Conservation (phyloP, 2,797 vertebrate genomes). For the Acipenser transmontanus region DNA sequence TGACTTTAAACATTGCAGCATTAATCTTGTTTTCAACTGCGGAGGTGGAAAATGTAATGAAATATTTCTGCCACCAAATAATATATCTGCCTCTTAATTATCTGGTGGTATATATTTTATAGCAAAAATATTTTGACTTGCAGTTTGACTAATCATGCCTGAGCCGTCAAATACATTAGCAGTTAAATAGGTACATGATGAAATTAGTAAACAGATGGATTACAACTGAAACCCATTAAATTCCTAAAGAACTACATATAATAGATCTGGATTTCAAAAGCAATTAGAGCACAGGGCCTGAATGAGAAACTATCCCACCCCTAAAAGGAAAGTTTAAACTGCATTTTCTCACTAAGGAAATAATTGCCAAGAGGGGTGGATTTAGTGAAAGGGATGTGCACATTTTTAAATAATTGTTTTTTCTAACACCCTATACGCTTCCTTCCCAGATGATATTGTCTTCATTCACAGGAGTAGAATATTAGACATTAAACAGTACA, state of each 20-base stretch:
- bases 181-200: conserved; percentile 1
- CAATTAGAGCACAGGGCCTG: neutral
- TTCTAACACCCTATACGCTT: too few relatives aligned
- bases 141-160: conserved; percentile 2
- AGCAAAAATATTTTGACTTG: conserved; percentile 8
- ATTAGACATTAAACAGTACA: too few relatives aligned
- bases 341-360: neutral
- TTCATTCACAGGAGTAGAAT: too few relatives aligned
- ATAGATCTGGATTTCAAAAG: neutral
- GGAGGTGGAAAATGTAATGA: neutral
- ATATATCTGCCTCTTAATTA: conserved; percentile 1
- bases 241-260: conserved; percentile 29
- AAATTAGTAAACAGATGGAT: conserved; percentile 54
- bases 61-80: conserved; percentile 1
- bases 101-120: neutral
- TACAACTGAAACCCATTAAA: conserved; percentile 51
- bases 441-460: too few relatives aligned
- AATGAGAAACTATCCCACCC: neutral
- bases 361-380: neutral
- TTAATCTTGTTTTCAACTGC: too few relatives aligned
- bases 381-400: too few relatives aligned
- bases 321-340: neutral
- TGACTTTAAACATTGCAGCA: too few relatives aligned
- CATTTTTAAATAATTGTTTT: too few relatives aligned
- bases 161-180: conserved; percentile 1